Conservation (phyloP, 2,113 vertebrate species). For the Bujurquina vittata region DNA sequence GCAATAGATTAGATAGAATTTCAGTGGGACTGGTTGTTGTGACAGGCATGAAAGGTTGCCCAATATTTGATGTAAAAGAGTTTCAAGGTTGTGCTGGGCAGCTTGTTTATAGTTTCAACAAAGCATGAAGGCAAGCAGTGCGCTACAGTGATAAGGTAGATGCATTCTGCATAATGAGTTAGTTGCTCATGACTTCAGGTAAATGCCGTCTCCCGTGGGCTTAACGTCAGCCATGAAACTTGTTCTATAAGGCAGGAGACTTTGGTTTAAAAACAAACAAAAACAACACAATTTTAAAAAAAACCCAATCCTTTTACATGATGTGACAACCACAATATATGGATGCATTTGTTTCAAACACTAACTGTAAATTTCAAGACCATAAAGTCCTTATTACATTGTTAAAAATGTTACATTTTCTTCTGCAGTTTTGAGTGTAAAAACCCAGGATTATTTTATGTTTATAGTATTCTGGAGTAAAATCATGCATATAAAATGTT, state of each 20-base stretch:
- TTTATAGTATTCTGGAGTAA: neutral
- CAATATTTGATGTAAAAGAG: slow-evolving; percentile 51
- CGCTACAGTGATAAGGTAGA: slow-evolving; percentile 32
- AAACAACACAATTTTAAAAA: neutral
- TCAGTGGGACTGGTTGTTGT: slow-evolving; percentile 34
- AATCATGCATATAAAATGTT: neutral
- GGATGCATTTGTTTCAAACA: neutral
- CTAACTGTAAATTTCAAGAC: neutral
- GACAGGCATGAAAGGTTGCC: slow-evolving; percentile 42
- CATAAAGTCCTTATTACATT: neutral
- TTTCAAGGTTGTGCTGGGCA: slow-evolving; percentile 47
- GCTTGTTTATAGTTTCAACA: slow-evolving; percentile 49
- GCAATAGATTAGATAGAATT: slow-evolving; percentile 48
- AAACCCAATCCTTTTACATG: neutral
- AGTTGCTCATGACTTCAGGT: slow-evolving; percentile 14
- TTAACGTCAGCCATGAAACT: slow-evolving; percentile 15
- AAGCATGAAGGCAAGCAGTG: slow-evolving; percentile 32
- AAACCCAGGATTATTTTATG: neutral
- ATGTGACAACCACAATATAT: neutral
- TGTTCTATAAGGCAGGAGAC: neutral
- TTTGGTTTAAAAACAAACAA: neutral
- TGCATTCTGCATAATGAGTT: slow-evolving; percentile 44
- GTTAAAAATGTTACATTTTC: neutral
- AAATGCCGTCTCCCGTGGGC: slow-evolving; percentile 26
- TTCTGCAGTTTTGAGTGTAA: neutral